Conservation (phyloP, 2,113 vertebrate species). For the Phyllopteryx taeniolatus region DNA sequence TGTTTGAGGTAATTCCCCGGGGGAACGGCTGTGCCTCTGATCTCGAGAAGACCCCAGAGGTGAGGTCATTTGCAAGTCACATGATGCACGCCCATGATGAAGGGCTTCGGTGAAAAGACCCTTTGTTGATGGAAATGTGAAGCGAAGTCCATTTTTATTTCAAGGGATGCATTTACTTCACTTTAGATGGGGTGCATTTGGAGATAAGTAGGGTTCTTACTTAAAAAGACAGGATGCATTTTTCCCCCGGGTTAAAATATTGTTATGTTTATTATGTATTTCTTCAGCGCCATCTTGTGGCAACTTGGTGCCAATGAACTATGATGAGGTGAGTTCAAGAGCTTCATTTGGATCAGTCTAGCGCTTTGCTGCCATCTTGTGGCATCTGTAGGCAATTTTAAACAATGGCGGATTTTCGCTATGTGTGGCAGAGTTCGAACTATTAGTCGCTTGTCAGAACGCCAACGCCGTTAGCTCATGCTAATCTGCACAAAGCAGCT, state of each 20-base stretch:
- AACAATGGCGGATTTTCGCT: background rate
- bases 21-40: constrained; percentile 60
- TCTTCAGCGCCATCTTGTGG: background rate
- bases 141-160: background rate
- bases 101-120: background rate
- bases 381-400: background rate
- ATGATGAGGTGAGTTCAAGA: background rate
- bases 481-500: background rate
- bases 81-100: constrained; percentile 43
- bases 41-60: constrained; percentile 69
- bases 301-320: background rate
- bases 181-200: background rate
- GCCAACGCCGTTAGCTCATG: background rate
- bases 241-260: background rate
- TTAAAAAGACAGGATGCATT: background rate
- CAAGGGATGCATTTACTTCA: background rate
- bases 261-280: background rate
- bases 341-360: background rate
- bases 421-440: background rate
- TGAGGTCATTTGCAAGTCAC: constrained; percentile 68
- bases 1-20: constrained; percentile 75
- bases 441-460: too few species aligned
- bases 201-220: background rate
- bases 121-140: background rate
- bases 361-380: background rate